A percentile compares a stretch with the other conserved stretches of the same genome.
These are phyloP conservation scores for Sycophila sp. DNA, from an alignment of 1,140 invertebrate genomes.

Conservation along the genomic window DNA sequence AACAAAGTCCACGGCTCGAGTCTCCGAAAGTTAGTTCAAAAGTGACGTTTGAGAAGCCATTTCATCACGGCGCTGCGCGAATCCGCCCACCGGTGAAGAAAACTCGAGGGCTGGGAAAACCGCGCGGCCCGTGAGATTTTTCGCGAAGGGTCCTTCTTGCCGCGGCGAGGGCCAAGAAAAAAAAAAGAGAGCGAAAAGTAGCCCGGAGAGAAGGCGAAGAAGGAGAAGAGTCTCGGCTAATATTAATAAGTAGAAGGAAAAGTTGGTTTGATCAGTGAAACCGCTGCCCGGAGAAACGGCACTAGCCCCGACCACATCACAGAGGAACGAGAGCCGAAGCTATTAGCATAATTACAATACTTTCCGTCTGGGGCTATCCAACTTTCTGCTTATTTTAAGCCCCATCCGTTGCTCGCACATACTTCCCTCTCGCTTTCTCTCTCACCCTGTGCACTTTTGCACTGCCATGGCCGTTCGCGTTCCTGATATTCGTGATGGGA, in stretches of 20 bases:
- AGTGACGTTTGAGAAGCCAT: constrained; percentile 12
- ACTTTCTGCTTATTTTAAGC: constrained; percentile 65
- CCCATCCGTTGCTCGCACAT: constrained; percentile 20
- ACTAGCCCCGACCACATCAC: background rate
- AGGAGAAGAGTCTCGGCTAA: constrained; percentile 46
- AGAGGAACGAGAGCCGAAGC: constrained; percentile 49
- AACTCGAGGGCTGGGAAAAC: constrained; percentile 23
- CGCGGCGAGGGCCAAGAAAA: constrained; percentile 31
- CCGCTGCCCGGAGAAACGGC: constrained; percentile 39
- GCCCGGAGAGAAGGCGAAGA: constrained; percentile 34
- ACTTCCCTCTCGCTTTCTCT: constrained; percentile 1
- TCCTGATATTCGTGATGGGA: constrained; percentile 60
- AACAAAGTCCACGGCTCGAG: background rate
- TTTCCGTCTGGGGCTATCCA: constrained; percentile 57
- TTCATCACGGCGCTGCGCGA: constrained; percentile 20
- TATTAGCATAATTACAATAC: constrained; percentile 69
- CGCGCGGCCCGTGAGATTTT: constrained; percentile 40
- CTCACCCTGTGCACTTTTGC: background rate
- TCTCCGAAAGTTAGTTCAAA: constrained; percentile 3
- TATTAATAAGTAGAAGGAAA: constrained; percentile 58
- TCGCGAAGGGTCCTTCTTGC: constrained; percentile 31
- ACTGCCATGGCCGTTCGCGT: constrained; percentile 34
- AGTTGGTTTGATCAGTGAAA: constrained; percentile 63
- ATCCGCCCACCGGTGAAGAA: background rate
- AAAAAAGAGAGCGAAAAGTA: constrained; percentile 42